Percentiles rank a stretch among this genome's conserved stretches.
phyloP scores from a whole-genome alignment of 1,140 invertebrate genomes.

The Hirudo medicinalis region DNA sequence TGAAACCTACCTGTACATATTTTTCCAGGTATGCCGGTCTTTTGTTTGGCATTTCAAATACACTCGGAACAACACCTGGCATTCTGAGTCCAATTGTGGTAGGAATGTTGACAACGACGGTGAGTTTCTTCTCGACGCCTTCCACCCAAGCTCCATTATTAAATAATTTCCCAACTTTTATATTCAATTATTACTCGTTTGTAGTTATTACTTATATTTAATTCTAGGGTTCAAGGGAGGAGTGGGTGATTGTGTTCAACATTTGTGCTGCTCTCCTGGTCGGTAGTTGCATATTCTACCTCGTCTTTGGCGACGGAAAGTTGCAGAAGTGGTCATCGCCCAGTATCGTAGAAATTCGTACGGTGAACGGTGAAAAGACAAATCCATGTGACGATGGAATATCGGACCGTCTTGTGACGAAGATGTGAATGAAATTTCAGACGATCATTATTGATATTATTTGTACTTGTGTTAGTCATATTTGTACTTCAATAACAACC shows the following conservation, averaged over 20 bases:
- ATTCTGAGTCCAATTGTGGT: constrained; percentile 63
- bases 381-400: neutral
- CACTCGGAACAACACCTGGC: constrained; percentile 64
- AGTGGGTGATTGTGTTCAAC: constrained; percentile 15
- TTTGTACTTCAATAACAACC: neutral
- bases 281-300: constrained; percentile 9
- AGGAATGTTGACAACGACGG: constrained; percentile 51
- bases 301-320: constrained; percentile 12
- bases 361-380: neutral
- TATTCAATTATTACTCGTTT: neutral
- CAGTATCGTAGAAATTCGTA: neutral
- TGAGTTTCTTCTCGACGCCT: constrained; percentile 2
- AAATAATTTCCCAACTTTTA: neutral
- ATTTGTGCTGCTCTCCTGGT: constrained; percentile 14
- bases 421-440: neutral
- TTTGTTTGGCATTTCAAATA: constrained; percentile 71
- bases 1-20: neutral
- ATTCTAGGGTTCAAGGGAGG: constrained; percentile 9
- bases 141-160: neutral
- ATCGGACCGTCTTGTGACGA: neutral
- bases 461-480: neutral
- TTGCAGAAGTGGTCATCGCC: constrained; percentile 7
- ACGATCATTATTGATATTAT: neutral
- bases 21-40: constrained; percentile 46
- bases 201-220: neutral